Conservation (phyloP, 2,113 vertebrate genomes). For the Malaclemys terrapin region DNA sequence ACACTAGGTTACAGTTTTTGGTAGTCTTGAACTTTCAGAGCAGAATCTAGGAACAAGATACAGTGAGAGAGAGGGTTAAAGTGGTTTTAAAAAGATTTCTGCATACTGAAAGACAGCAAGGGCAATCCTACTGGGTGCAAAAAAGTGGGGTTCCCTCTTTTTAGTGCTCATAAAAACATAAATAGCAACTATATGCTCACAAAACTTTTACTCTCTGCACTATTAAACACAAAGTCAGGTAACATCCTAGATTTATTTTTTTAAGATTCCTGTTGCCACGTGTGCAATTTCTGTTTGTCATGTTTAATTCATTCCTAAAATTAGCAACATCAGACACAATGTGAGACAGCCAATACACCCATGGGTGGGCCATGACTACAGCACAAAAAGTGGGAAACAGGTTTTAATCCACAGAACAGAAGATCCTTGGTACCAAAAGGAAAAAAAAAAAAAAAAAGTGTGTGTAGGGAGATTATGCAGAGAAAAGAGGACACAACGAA, state of each 20-base stretch:
- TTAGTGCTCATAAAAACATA: background rate
- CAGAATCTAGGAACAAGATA: background rate
- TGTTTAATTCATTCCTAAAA: accelerated
- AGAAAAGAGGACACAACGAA: background rate
- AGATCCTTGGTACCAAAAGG: background rate
- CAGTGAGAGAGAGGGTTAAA: background rate
- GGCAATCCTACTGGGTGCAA: background rate
- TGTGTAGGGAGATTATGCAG: background rate
- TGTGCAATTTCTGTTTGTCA: accelerated
- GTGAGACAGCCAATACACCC: accelerated
- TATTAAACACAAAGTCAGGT: background rate
- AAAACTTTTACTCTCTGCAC: background rate
- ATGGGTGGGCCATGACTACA: accelerated
- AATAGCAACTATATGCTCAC: background rate
- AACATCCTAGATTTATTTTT: background rate
- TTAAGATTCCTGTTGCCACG: accelerated
- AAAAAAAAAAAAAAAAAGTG: background rate
- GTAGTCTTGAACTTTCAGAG: background rate
- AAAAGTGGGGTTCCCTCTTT: background rate
- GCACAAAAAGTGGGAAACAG: accelerated
- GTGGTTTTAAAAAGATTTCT: background rate
- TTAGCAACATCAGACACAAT: background rate
- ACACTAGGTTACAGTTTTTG: background rate
- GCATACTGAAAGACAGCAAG: background rate
- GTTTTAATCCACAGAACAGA: background rate